Base-by-base conservation (phyloP, 2,888 invertebrate species). In the Spilosoma lubricipeda region DNA sequence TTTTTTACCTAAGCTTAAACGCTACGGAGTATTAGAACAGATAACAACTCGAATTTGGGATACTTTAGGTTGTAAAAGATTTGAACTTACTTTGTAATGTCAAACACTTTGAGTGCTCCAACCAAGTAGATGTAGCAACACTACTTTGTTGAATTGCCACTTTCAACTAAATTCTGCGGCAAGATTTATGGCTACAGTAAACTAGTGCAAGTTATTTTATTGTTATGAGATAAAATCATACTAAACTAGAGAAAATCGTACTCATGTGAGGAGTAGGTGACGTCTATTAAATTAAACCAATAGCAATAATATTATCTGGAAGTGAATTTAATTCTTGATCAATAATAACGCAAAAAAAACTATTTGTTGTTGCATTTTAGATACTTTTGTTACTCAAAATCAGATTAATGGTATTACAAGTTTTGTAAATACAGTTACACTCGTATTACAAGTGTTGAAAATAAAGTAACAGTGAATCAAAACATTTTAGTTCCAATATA, bases 131-230 rank as follows among this genome's bases (percentile, higher is more conserved):
- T 48, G 30, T 30, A 48, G 45, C 45, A 18, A 20, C 18, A 42
- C 42, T 27, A 33, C 48, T 48, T 63, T 63, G 63, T 30, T 33
- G 8, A 48, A 67, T 48, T 23, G 45, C 30, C 3, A 48, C 67
- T 48, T 48, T 7, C 23, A 33, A 48, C 48, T 67, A 33, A 48
- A 67, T 48, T 30, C 30, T 63, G 30, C 8, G 27, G 27, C 59
- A 59, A 59, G 59, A 63, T 30, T 63, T 63, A 63, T 59, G 59
- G 59, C 15, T 59, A 59, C 59, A 59, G 59, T 27, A 59, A 59
- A 59, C 59, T 27, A 27, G 27, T 59, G 15, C 13, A 59, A 27
- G n/a, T 59, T 59, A 27, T 59, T 59, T 59, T 27, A 27, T 27
- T n/a, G 59, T 59, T 27, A 13, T 13, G 59, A 59, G 27, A 59